Percentiles rank a stretch among this genome's conserved stretches.
Evolutionary conservation across 2,797 vertebrate genomes (phyloP).

Genomic region (Pygocentrus nattereri): DNA sequence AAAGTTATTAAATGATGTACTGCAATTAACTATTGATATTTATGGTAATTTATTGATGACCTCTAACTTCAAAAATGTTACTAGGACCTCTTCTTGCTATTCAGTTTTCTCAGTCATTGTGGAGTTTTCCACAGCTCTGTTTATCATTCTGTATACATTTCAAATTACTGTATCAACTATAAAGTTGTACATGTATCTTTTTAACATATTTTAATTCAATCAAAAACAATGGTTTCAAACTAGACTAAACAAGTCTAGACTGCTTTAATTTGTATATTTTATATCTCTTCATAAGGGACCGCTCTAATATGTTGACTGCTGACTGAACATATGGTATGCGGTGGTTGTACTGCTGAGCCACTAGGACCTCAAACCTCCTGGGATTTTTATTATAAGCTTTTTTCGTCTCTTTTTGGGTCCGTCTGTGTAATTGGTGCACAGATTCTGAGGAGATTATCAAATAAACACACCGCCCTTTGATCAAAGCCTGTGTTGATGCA

Average conservation of each 20-base stretch:
- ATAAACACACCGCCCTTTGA: neutral
- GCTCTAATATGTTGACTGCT: neutral
- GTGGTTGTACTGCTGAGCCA: constrained; percentile 12
- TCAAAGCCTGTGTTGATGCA: constrained; percentile 41
- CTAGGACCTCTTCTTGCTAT: too few relatives aligned
- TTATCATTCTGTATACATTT: too few relatives aligned
- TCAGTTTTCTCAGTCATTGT: too few relatives aligned
- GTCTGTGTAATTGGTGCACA: constrained; percentile 21
- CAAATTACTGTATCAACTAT: too few relatives aligned
- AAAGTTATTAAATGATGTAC: too few relatives aligned
- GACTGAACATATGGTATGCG: constrained; percentile 33
- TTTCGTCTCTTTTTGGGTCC: neutral
- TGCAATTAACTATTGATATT: too few relatives aligned
- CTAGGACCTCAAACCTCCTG: constrained; percentile 5
- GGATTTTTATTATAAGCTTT: neutral
- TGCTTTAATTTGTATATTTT: neutral
- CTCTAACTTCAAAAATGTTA: too few relatives aligned
- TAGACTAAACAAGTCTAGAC: neutral
- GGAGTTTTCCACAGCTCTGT: too few relatives aligned
- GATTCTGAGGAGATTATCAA: constrained; percentile 10
- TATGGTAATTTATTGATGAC: too few relatives aligned
- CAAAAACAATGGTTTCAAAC: too few relatives aligned
- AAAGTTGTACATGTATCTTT: too few relatives aligned
- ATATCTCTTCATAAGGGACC: neutral
- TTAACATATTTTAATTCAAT: too few relatives aligned